These are phyloP conservation scores for Tauraco erythrolophus DNA, from an alignment of 2,113 vertebrate species.

Conservation along the genomic window DNA sequence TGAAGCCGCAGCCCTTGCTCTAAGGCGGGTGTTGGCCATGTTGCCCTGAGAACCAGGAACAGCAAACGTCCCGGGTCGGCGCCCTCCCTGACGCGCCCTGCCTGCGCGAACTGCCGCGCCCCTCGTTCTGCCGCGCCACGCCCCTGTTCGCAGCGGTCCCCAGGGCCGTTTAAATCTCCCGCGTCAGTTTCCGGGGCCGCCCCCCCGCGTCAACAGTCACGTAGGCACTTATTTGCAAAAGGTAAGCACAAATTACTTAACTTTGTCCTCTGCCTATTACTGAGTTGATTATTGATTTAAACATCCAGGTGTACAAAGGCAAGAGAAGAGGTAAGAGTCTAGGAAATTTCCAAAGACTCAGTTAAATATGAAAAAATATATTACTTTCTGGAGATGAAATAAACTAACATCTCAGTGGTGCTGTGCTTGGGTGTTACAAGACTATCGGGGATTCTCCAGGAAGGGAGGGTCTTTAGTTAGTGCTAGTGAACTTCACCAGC, in stretches of 20 bases:
- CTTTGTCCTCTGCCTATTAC: not conserved
- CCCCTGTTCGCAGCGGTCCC: no score
- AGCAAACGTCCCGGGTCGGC: no score
- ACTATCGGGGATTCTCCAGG: fast-evolving
- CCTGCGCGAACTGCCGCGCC: no score
- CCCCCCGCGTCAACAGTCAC: no score
- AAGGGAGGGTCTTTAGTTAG: fast-evolving
- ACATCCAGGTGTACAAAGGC: not conserved
- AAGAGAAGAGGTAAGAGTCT: not conserved
- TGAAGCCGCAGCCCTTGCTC: no score
- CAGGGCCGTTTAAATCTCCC: no score
- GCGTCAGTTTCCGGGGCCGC: no score
- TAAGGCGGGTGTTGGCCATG: no score
- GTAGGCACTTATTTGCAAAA: conserved; percentile 21
- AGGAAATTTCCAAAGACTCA: not conserved
- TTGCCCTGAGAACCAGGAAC: no score
- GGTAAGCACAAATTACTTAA: not conserved
- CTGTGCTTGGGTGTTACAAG: not conserved
- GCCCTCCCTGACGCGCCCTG: no score
- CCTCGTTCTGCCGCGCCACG: no score
- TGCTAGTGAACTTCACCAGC: not conserved
- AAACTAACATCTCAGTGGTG: not conserved
- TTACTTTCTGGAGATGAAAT: not conserved
- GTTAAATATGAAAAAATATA: not conserved
- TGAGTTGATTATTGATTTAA: not conserved